phyloP scores from a whole-genome alignment of 1,140 invertebrate genomes.

The Micrasema longulum region DNA sequence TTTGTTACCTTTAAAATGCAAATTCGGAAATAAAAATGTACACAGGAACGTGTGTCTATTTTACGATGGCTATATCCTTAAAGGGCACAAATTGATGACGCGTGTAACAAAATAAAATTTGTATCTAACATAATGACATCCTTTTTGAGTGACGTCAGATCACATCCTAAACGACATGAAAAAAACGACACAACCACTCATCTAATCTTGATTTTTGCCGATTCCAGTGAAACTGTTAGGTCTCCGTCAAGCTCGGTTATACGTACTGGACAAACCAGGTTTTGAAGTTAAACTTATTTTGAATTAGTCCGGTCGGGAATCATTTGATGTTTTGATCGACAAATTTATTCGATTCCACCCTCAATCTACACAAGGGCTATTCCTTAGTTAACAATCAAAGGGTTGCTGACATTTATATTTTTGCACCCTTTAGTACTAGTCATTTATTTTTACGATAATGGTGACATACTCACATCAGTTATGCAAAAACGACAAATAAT shows the following conservation, averaged over 20 bases:
- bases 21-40: constrained; percentile 9
- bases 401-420: constrained; percentile 27
- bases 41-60: constrained; percentile 29
- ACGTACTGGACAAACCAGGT: too few relatives aligned
- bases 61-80: constrained; percentile 53
- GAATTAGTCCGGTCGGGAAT: too few relatives aligned
- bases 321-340: constrained; percentile 43
- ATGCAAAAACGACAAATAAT: constrained; percentile 4
- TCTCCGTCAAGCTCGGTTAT: too few relatives aligned
- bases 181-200: constrained; percentile 35
- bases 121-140: constrained; percentile 39
- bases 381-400: constrained; percentile 40
- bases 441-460: constrained; percentile 38
- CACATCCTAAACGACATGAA: constrained; percentile 41
- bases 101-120: constrained; percentile 53
- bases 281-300: too few relatives aligned
- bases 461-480: constrained; percentile 7
- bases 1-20: not conserved
- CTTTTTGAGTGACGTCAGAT: constrained; percentile 28
- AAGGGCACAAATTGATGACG: constrained; percentile 55
- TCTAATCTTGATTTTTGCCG: not conserved
- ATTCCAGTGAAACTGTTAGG: too few relatives aligned
- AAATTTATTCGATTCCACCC: constrained; percentile 40
- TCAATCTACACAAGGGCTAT: not conserved
- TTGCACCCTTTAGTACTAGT: constrained; percentile 9